Evolutionary conservation across 2,113 vertebrate genomes (phyloP), one percentile per base, ranked within the genome.

Genomic region (Oreocharis arfaki): DNA sequence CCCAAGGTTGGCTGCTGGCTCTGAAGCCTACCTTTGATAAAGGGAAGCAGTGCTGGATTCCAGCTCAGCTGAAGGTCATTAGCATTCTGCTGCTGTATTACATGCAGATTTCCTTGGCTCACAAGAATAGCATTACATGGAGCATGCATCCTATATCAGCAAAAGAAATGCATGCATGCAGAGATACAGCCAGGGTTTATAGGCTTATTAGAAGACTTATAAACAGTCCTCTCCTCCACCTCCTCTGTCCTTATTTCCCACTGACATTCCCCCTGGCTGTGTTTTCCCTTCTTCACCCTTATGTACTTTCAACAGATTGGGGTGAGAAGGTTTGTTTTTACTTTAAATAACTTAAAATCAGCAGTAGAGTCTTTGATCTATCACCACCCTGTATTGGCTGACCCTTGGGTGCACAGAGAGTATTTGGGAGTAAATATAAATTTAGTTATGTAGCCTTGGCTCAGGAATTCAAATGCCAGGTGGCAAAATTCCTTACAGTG

Each of bases 61-160:
- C 82, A 86, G 88, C 77, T 91, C 27, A 1, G 86, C 75, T 79
- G 77, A 83, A 86, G 53, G 87, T 81, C 57, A 93, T 97, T 97
- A 96, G 47, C 78, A 97, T 97, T 97, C 95, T 81, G 77, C 88
- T 88, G 75, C 87, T 94, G 86, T 95, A 94, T 91, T 61, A 82
- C 91, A 93, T 95, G 95, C 96, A 97, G 95, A 97, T 93, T 95
- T 95, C 86, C 84, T 63, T 93, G 88, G 77, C 93, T 95, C 71
- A 73, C 86, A 91, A 94, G 90, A 92, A 93, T 27, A 84, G 70
- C 71, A 90, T 94, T 93, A 92, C 85, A 88, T 90, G 89, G 91
- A 95, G 56, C 37, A 56, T 93, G 77, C 83, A 81, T 81, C 35
- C 78, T 93, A 2, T 94, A 92, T 87, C 93, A 92, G 87, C 69